A percentile compares a stretch with the other conserved stretches of the same genome.
phyloP scores from a whole-genome alignment of 2,797 vertebrate genomes.

The Cynopterus sphinx region DNA sequence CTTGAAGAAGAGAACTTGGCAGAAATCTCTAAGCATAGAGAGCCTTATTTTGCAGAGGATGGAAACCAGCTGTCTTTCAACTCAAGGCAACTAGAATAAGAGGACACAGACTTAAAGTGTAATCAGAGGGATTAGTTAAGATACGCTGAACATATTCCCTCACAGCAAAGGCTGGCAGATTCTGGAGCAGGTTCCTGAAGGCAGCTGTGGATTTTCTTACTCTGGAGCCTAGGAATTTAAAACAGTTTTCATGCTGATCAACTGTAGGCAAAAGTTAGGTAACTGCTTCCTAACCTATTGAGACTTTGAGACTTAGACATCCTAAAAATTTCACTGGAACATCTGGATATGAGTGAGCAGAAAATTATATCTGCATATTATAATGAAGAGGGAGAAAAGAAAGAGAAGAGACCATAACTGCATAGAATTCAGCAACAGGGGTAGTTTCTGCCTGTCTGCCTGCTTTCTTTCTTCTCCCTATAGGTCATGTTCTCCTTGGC shows the following conservation, averaged over 20 bases:
- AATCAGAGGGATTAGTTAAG: constrained; percentile 70
- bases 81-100: constrained; percentile 55
- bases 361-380: constrained; percentile 34
- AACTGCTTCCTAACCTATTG: constrained; percentile 44
- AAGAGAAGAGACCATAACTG: background rate
- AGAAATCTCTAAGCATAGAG: constrained; percentile 61
- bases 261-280: constrained; percentile 55
- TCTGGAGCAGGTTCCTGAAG: constrained; percentile 34
- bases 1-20: constrained; percentile 54
- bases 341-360: constrained; percentile 25
- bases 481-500: background rate
- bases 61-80: constrained; percentile 71
- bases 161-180: constrained; percentile 10
- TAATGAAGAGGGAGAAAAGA: constrained; percentile 17
- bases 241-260: constrained; percentile 27
- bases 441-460: background rate
- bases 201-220: constrained; percentile 59
- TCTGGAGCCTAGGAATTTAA: constrained; percentile 58
- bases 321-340: constrained; percentile 30
- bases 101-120: constrained; percentile 52
- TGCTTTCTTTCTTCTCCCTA: background rate
- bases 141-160: constrained; percentile 36
- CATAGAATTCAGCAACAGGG: background rate
- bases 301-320: constrained; percentile 20
- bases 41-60: constrained; percentile 62